Base-by-base conservation (phyloP, 2,797 vertebrate species). In the Buceros bicornis region DNA sequence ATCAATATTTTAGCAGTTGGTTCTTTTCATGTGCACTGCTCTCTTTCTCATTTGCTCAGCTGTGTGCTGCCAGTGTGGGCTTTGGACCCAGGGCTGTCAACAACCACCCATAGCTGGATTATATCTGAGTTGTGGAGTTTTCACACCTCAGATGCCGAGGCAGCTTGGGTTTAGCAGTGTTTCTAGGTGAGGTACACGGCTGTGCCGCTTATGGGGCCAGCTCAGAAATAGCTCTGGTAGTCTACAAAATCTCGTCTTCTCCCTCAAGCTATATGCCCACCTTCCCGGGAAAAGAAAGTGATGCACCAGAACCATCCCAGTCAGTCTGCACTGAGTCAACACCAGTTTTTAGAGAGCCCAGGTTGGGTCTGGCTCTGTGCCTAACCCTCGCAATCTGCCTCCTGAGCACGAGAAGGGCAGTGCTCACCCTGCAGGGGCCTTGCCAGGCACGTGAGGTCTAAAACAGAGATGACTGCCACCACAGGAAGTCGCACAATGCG, bases 1-100 rank as follows among this genome's bases (percentile, higher is more conserved):
- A 97, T 97, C 97, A 98, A 98, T 98, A 98, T 98, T 98, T 97
- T 97, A 98, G 94, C 93, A 97, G 96, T 95, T 96, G 87, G 94
- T 96, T 96, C 97, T 95, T 97, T 95, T 83, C 54, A 25, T 90
- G 78, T 95, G 86, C 86, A 95, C 89, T 96, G 66, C 90, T 96
- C 80, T 88, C 94, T 92, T 95, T 88, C 50, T 1, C 71, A 50
- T 84, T 80, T 7, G 3, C 71, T 61, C 93, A 96, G 77, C 94
- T 90, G 90, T 50, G 62, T 31, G 56, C 73, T 90, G 89, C 56
- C 53, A 88, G 33, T 54, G 45, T 6, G 6, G 67, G 60, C 48
- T 90, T 64, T 13, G 3, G 50, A 73, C 77, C 21, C 47, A 42
- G 60, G 47, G 40, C 56, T 83, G 76, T 95, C 80, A 95, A 86